These are phyloP conservation scores for Perccottus glenii DNA, from an alignment of 2,113 vertebrate genomes.

Conservation along the genomic window DNA sequence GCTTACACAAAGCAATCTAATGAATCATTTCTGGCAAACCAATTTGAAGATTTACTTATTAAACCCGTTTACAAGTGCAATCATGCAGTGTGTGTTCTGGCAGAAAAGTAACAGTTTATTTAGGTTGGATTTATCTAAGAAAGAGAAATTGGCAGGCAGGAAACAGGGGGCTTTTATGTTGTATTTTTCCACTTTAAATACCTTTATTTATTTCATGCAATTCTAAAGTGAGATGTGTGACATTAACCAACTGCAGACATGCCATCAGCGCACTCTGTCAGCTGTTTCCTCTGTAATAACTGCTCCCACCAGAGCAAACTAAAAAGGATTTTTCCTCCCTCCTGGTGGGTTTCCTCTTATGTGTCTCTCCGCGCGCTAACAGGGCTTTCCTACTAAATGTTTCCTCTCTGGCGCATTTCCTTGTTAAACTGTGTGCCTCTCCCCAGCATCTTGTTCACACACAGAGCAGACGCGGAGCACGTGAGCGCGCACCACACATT, in stretches of 20 bases:
- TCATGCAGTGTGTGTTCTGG: slow-evolving; percentile 24
- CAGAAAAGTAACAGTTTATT: background rate
- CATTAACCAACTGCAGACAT: background rate
- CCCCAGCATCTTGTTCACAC: slow-evolving; percentile 7
- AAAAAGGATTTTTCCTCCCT: background rate
- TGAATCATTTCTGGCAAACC: slow-evolving; percentile 24
- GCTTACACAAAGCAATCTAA: slow-evolving; percentile 14
- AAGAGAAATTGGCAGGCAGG: background rate
- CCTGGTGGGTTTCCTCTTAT: slow-evolving; percentile 10
- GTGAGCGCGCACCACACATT: slow-evolving; percentile 26
- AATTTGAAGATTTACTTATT: slow-evolving; percentile 8
- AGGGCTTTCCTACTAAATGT: slow-evolving; percentile 19
- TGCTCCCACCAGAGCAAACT: background rate
- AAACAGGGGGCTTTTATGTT: background rate
- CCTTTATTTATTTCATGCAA: background rate
- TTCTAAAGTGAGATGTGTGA: too few relatives aligned
- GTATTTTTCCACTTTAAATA: background rate
- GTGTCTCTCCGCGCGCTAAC: background rate
- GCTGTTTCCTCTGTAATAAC: slow-evolving; percentile 34
- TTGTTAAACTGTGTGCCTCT: background rate
- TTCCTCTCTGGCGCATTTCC: slow-evolving; percentile 27
- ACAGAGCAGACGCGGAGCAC: background rate
- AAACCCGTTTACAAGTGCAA: slow-evolving; percentile 30
- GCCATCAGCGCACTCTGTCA: slow-evolving; percentile 12
- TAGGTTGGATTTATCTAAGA: slow-evolving; percentile 7